phyloP scores from a whole-genome alignment of 2,797 vertebrate species.

The Anguilla megastoma region DNA sequence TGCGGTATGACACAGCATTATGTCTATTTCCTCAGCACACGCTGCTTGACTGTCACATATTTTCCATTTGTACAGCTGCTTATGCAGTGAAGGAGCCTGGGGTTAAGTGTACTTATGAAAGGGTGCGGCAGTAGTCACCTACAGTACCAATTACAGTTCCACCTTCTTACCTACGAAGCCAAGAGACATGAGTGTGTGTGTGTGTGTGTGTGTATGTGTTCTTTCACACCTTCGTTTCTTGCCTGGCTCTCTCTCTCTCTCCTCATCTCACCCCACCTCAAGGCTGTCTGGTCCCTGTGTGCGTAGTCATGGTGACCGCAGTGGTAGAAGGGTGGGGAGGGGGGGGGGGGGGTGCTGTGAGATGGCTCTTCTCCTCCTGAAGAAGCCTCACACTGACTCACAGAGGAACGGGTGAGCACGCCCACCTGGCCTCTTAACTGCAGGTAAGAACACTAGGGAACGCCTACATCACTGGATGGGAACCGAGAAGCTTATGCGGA shows the following conservation, averaged over 20 bases:
- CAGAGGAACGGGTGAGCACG: background rate
- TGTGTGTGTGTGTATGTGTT: background rate
- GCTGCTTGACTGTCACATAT: background rate
- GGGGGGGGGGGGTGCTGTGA: background rate
- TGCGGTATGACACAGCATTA: background rate
- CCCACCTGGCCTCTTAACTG: background rate
- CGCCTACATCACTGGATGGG: too few species aligned
- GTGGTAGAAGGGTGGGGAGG: background rate
- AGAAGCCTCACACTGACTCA: background rate
- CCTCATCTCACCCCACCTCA: background rate
- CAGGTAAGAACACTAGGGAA: background rate
- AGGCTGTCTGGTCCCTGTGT: background rate
- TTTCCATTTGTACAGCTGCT: background rate
- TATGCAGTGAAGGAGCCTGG: background rate
- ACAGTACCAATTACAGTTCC: background rate
- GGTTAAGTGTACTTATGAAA: background rate
- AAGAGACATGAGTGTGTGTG: background rate
- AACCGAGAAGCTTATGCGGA: too few species aligned
- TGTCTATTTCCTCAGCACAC: background rate
- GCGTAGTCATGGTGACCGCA: background rate
- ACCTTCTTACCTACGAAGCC: background rate
- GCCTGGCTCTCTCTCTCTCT: background rate
- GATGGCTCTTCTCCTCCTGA: background rate
- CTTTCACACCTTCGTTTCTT: background rate
- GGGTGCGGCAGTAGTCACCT: background rate